A percentile compares a stretch with the other conserved stretches of the same genome.
phyloP scores from a whole-genome alignment of 2,113 vertebrate genomes.

The Vombatus ursinus region DNA sequence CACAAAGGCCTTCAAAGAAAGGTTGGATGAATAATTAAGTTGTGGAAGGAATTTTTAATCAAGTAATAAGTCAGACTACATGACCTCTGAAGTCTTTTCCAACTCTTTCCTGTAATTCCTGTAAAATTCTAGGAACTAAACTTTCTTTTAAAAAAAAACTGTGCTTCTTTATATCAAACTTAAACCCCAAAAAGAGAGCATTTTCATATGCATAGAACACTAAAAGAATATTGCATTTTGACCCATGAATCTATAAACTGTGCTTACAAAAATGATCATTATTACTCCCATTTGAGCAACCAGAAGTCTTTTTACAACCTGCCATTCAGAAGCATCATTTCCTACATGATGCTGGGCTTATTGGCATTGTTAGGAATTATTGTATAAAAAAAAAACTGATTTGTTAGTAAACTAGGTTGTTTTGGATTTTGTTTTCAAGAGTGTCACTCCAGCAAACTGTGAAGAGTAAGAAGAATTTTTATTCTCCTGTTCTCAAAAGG shows the following conservation, averaged over 20 bases:
- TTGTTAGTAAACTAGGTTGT: neutral
- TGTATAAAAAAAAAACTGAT: neutral
- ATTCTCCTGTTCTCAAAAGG: neutral
- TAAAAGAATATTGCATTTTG: neutral
- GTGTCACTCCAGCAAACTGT: neutral
- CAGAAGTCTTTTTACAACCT: slow-evolving; percentile 10
- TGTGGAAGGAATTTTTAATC: neutral
- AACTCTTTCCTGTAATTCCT: neutral
- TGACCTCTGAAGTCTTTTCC: neutral
- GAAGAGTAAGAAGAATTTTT: neutral
- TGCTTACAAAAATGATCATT: neutral
- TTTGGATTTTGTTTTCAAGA: neutral
- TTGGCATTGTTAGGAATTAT: neutral
- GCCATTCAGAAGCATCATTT: neutral
- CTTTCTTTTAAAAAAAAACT: neutral
- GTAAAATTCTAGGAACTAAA: neutral
- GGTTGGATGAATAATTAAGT: neutral
- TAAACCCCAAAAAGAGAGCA: neutral
- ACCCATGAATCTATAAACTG: neutral
- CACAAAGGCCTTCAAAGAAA: neutral
- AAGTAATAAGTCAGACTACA: neutral
- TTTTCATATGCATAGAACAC: neutral
- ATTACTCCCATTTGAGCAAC: neutral
- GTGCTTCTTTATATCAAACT: neutral
- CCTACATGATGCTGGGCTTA: fast-evolving